Evolutionary conservation across 2,888 invertebrate species (phyloP), one percentile per base, ranked within the genome.

Genomic region (Drosophila nr. fundita): DNA sequence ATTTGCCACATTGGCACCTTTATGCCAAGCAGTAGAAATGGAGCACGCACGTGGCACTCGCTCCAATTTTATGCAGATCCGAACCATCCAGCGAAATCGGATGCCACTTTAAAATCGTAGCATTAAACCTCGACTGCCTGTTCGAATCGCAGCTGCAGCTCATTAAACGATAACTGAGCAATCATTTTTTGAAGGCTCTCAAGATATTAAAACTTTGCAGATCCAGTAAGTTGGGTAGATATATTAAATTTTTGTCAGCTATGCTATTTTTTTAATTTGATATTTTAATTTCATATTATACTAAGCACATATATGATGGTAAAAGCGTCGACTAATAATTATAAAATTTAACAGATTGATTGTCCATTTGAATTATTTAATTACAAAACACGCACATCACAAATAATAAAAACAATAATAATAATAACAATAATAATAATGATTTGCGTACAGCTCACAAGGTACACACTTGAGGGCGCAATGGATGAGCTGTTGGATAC

Each of bases 1-100:
- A 87, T 87, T 87, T 87, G 87, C 87, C 90, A 87, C 87, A 87
- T 90, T 87, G 87, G 57, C 87, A 87, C 87, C 89, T 88, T 74
- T 78, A 73, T 86, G 67, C 85, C 86, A 64, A 57, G 30, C 40
- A 24, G 8, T n/a, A 29, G 55, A 85, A 87, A 73, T 89, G 80
- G 85, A 85, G 85, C 85, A 89, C 85, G 80, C 89, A 85, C 88
- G 87, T 90, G 90, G 80, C 89, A 80, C 42, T 54, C 27, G 45
- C 61, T 40, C 48, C 21, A 34, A 13, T 21, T 34, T n/a, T 10
- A 34, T 13, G 36, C 4, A 21, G 15, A n/a, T 49, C 62, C 34
- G 15, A 32, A 40, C 55, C 42, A 67, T 48, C 60, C 63, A 58
- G 18, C 52, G 85, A 82, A 89, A 85, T 87, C 73, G 85, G 88